Evolutionary conservation across 1,140 invertebrate genomes (phyloP).

Genomic region (Teleogryllus occipitalis): DNA sequence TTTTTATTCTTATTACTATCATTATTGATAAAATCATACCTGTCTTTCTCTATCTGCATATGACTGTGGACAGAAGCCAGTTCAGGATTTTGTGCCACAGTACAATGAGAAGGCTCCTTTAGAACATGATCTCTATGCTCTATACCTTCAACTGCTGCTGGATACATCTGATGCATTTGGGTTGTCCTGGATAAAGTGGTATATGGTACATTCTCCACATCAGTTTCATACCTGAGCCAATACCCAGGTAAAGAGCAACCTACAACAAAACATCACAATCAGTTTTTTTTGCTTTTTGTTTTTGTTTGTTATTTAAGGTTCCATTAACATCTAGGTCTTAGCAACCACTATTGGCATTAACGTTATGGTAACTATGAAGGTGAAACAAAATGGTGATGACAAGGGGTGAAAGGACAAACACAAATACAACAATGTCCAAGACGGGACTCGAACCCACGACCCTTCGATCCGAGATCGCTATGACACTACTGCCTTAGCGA

Average conservation of each 20-base stretch:
- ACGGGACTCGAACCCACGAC: too few relatives aligned
- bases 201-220: background rate
- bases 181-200: background rate
- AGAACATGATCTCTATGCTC: background rate
- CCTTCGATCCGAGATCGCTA: too few relatives aligned
- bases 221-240: background rate
- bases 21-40: background rate
- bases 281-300: too few relatives aligned
- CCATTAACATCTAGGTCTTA: too few relatives aligned
- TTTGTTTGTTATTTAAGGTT: too few relatives aligned
- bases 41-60: background rate
- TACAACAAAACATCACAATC: background rate
- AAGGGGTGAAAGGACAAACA: too few relatives aligned
- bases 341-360: too few relatives aligned
- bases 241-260: background rate
- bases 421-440: too few relatives aligned
- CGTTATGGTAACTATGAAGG: too few relatives aligned
- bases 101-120: background rate
- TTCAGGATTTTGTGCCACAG: background rate
- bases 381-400: too few relatives aligned
- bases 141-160: background rate
- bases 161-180: background rate
- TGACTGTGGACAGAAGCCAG: background rate
- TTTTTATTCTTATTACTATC: too few relatives aligned
- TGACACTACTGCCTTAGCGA: too few relatives aligned